A percentile compares a stretch with the other conserved stretches of the same genome.
Evolutionary conservation across 2,888 invertebrate species (phyloP).

Genomic region (Drosophila pseudotalamancana): DNA sequence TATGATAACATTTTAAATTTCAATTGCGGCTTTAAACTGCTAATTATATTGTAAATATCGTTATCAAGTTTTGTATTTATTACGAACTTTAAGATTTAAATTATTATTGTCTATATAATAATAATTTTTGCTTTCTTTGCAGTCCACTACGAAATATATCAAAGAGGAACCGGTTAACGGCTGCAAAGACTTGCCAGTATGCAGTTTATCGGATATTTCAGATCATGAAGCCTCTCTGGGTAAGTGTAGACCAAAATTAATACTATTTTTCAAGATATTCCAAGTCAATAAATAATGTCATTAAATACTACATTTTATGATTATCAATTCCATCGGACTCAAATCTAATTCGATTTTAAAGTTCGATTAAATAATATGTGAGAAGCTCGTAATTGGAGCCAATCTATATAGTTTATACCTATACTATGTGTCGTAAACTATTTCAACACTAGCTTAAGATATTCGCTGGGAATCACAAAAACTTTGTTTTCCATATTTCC

Average conservation of each 20-base stretch:
- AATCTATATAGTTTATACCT: too few relatives aligned
- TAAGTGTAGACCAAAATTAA: slow-evolving; percentile 86
- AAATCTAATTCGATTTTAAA: too few relatives aligned
- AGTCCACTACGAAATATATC: slow-evolving; percentile 82
- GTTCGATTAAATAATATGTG: too few relatives aligned
- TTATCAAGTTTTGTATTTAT: background rate
- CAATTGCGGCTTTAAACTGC: too few relatives aligned
- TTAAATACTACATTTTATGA: too few relatives aligned
- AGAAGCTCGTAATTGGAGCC: background rate
- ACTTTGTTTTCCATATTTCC: background rate
- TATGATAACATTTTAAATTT: too few relatives aligned
- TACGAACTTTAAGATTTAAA: too few relatives aligned
- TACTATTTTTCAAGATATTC: background rate
- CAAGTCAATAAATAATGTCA: too few relatives aligned
- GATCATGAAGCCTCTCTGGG: slow-evolving; percentile 95
- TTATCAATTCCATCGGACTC: too few relatives aligned
- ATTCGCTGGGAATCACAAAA: slow-evolving; percentile 1
- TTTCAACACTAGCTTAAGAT: background rate
- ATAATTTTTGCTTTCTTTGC: slow-evolving; percentile 9
- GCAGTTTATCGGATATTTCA: slow-evolving; percentile 94
- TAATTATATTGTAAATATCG: background rate
- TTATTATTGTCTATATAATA: background rate
- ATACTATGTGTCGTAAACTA: background rate
- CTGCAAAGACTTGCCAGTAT: slow-evolving; percentile 90
- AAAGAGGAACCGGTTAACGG: slow-evolving; percentile 87